A percentile compares a stretch with the other conserved stretches of the same genome.
Conservation (phyloP, 1,140 invertebrate species). For the Zaprionus gabonicus region DNA sequence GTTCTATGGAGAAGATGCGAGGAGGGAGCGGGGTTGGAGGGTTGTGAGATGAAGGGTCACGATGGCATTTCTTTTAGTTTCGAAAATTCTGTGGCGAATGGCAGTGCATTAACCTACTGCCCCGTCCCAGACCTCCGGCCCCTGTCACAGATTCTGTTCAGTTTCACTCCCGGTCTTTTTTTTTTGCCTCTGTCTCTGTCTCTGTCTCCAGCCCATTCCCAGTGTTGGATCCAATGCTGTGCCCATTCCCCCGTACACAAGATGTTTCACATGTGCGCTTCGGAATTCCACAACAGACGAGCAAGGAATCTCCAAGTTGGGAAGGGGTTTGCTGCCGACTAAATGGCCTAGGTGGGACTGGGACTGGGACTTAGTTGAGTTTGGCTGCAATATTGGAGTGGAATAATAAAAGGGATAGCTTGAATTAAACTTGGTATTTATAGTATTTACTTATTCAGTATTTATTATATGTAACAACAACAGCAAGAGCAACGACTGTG, state of each 20-base stretch:
- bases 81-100: slow-evolving; percentile 36
- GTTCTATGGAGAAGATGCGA: background rate
- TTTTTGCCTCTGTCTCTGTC: background rate
- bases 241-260: slow-evolving; percentile 5
- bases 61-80: slow-evolving; percentile 22
- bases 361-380: slow-evolving; percentile 1
- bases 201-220: background rate
- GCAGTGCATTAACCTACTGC: slow-evolving; percentile 47
- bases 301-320: slow-evolving; percentile 16
- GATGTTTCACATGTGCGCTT: slow-evolving; percentile 42
- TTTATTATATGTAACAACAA: background rate
- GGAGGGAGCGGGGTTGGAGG: background rate
- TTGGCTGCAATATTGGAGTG: slow-evolving; percentile 12
- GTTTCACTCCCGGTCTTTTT: background rate
- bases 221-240: background rate
- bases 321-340: background rate
- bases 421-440: slow-evolving; percentile 22
- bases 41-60: background rate
- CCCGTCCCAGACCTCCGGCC: slow-evolving; percentile 7
- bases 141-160: slow-evolving; percentile 25
- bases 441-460: background rate
- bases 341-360: slow-evolving; percentile 20
- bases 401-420: slow-evolving; percentile 26
- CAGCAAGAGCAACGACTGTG: background rate
- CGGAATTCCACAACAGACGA: slow-evolving; percentile 36